phyloP scores from a whole-genome alignment of 2,888 invertebrate species.

The Apodemia mormo region DNA sequence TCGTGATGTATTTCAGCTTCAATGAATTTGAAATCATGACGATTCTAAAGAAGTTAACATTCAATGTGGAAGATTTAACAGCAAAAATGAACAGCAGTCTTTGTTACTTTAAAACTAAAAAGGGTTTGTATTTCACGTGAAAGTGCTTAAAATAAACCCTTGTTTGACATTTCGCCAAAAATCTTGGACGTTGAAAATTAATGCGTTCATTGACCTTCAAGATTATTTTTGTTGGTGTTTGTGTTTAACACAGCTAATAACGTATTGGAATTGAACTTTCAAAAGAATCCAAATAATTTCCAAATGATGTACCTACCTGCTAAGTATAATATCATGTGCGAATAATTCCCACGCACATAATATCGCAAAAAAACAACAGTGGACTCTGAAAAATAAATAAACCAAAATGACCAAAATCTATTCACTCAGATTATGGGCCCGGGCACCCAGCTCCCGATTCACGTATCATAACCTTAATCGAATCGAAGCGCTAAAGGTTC shows the following conservation, averaged over 20 bases:
- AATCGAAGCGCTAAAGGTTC: too few relatives aligned
- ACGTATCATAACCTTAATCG: too few relatives aligned
- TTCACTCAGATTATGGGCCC: too few relatives aligned
- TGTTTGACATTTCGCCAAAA: conserved; percentile 59
- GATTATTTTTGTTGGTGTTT: conserved; percentile 23
- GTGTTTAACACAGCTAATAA: conserved; percentile 6
- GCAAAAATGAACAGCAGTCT: neutral
- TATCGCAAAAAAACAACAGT: too few relatives aligned
- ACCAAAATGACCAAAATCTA: too few relatives aligned
- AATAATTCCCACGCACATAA: too few relatives aligned
- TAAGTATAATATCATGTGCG: neutral
- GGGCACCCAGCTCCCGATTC: too few relatives aligned
- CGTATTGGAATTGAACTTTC: neutral
- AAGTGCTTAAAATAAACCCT: conserved; percentile 41
- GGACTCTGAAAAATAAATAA: too few relatives aligned
- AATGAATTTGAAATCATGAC: too few relatives aligned
- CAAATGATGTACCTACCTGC: neutral
- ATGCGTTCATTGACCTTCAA: conserved; percentile 50
- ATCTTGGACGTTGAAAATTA: conserved; percentile 44
- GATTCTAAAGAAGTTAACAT: too few relatives aligned
- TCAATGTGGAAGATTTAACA: neutral
- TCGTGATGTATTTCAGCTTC: too few relatives aligned
- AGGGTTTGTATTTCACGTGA: conserved; percentile 40
- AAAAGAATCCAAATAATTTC: neutral
- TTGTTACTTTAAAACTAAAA: conserved; percentile 25